Evolutionary conservation across 2,888 invertebrate species (phyloP).

Genomic region (Megaustenia siamemsis): DNA sequence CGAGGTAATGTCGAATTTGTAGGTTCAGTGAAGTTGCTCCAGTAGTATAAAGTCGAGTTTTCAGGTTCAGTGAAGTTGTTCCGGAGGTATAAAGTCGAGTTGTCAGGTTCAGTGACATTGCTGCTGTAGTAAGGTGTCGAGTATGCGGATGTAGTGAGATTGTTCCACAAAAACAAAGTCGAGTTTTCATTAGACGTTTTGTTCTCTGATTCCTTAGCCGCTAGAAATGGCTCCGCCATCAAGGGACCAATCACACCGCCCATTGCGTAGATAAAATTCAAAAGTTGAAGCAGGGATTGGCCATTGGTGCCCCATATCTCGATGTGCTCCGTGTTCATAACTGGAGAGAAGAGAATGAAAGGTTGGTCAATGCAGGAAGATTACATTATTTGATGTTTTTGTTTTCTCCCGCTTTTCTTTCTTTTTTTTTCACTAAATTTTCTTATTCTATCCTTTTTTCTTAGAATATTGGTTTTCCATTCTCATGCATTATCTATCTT

Average conservation of each 20-base stretch:
- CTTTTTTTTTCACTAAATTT: background rate
- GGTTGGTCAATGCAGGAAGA: background rate
- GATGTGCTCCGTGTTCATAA: conserved; percentile 78
- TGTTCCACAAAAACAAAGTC: background rate
- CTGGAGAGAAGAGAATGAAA: conserved; percentile 55
- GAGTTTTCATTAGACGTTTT: conserved; percentile 2
- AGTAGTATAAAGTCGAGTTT: background rate
- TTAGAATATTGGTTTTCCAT: background rate
- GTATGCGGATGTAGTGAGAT: background rate
- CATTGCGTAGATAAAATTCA: conserved; percentile 80
- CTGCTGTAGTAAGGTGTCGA: too few species aligned
- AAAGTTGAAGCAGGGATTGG: conserved; percentile 80
- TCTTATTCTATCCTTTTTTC: background rate
- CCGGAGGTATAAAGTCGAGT: background rate
- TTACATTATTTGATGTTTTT: too few species aligned
- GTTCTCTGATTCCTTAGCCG: conserved; percentile 49
- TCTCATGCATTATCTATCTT: too few species aligned
- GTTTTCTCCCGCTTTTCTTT: too few species aligned
- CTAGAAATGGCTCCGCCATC: conserved; percentile 79
- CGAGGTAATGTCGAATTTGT: conserved; percentile 30
- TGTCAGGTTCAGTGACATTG: background rate
- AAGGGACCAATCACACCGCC: conserved; percentile 81
- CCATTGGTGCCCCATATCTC: conserved; percentile 77
- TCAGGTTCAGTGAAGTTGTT: background rate
- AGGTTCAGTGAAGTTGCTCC: background rate